These are phyloP conservation scores for Rhagonycha lutea DNA, from an alignment of 2,888 invertebrate species.

Conservation along the genomic window DNA sequence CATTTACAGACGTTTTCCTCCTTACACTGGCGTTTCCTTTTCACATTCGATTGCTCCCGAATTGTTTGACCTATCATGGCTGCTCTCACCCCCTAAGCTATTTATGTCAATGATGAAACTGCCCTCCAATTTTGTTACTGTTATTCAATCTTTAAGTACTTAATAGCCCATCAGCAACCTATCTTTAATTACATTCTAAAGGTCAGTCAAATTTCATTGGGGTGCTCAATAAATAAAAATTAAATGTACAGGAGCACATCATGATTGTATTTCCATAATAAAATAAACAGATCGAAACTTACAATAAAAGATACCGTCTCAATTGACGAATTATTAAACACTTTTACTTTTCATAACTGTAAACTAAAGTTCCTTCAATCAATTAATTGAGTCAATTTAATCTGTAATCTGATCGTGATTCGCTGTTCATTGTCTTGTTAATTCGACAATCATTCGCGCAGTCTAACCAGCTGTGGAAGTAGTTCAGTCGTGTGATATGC, in stretches of 20 bases:
- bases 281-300: neutral
- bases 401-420: slow-evolving; percentile 16
- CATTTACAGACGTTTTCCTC: slow-evolving; percentile 56
- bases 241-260: too few species aligned
- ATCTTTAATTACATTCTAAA: neutral
- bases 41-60: slow-evolving; percentile 55
- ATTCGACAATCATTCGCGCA: slow-evolving; percentile 23
- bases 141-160: slow-evolving; percentile 3
- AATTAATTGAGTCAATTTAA: slow-evolving; percentile 10
- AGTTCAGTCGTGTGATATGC: slow-evolving; percentile 23
- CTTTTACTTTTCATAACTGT: neutral
- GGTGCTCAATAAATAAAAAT: neutral
- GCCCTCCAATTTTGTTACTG: slow-evolving; percentile 40
- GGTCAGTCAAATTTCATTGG: neutral
- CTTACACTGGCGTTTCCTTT: slow-evolving; percentile 56
- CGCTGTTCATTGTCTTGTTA: slow-evolving; percentile 23
- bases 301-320: neutral
- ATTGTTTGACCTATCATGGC: slow-evolving; percentile 56
- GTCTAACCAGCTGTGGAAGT: slow-evolving; percentile 24
- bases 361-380: neutral
- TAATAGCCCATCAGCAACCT: neutral
- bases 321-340: neutral
- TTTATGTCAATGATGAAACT: slow-evolving; percentile 47
- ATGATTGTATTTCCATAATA: too few species aligned
- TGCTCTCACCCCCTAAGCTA: slow-evolving; percentile 41